Evolutionary conservation across 2,797 vertebrate genomes (phyloP).

Genomic region (Malacoctenus gilli): DNA sequence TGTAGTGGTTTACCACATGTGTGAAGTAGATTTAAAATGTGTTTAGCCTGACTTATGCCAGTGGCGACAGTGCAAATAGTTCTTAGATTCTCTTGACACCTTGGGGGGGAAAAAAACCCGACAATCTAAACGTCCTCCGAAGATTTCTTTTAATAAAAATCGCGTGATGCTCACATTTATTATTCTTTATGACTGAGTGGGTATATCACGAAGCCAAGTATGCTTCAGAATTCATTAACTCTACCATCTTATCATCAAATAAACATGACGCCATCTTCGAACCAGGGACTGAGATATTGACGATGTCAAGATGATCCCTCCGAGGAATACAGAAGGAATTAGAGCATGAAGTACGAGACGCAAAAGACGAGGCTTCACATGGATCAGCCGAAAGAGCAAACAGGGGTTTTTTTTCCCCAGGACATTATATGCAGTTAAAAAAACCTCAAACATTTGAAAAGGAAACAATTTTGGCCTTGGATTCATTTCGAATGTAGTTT

Average conservation of each 20-base stretch:
- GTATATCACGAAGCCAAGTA: conserved; percentile 4
- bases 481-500: no score
- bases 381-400: conserved; percentile 11
- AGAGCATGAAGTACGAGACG: conserved; percentile 18
- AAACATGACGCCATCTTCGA: conserved; percentile 39
- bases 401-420: no score
- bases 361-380: background rate
- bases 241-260: conserved; percentile 27
- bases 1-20: no score
- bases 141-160: conserved; percentile 11
- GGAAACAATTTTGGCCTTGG: no score
- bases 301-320: conserved; percentile 16
- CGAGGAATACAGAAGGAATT: conserved; percentile 16
- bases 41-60: no score
- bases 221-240: conserved; percentile 31
- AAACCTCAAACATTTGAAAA: no score
- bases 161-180: conserved; percentile 19
- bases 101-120: conserved; percentile 1
- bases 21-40: no score
- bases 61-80: no score
- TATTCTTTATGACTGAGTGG: conserved; percentile 8
- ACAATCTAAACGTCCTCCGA: background rate
- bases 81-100: no score
- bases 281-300: conserved; percentile 34
- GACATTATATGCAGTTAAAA: no score